A percentile compares a stretch with the other conserved stretches of the same genome.
These are phyloP conservation scores for Balaenoptera acutorostrata DNA, from an alignment of 2,113 vertebrate genomes.

Conservation along the genomic window DNA sequence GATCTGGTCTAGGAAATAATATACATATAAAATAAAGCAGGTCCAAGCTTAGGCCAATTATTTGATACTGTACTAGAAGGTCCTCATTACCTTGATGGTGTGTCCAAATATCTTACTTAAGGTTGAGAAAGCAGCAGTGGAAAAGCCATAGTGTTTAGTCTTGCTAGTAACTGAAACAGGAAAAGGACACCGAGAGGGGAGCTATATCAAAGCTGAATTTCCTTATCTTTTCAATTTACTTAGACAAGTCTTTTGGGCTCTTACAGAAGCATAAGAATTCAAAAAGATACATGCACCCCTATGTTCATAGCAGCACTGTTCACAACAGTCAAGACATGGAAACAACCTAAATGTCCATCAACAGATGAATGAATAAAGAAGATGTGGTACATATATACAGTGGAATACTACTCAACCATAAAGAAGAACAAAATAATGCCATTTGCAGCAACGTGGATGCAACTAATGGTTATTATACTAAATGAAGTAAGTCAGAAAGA, in stretches of 20 bases:
- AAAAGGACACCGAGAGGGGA: not conserved
- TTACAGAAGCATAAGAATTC: not conserved
- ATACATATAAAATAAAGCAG: not conserved
- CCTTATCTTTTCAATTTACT: not conserved
- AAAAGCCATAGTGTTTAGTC: not conserved
- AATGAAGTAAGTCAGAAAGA: not conserved
- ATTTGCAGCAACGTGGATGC: not conserved
- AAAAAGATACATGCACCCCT: not conserved
- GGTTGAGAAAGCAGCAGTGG: not conserved
- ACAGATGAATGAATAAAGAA: not conserved
- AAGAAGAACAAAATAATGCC: not conserved
- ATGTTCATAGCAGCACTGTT: not conserved
- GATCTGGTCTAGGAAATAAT: not conserved
- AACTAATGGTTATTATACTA: not conserved
- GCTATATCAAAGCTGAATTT: not conserved
- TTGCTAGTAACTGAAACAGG: not conserved
- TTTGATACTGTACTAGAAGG: not conserved
- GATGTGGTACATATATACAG: not conserved
- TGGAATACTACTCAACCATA: not conserved
- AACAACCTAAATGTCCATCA: not conserved
- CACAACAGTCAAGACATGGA: not conserved
- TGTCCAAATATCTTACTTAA: not conserved
- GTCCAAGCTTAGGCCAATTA: not conserved
- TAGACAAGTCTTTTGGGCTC: not conserved
- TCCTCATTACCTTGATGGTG: not conserved